Evolutionary conservation across 2,888 invertebrate species (phyloP), one percentile per base, ranked within the genome.

Genomic region (Drosophila neotestacea): DNA sequence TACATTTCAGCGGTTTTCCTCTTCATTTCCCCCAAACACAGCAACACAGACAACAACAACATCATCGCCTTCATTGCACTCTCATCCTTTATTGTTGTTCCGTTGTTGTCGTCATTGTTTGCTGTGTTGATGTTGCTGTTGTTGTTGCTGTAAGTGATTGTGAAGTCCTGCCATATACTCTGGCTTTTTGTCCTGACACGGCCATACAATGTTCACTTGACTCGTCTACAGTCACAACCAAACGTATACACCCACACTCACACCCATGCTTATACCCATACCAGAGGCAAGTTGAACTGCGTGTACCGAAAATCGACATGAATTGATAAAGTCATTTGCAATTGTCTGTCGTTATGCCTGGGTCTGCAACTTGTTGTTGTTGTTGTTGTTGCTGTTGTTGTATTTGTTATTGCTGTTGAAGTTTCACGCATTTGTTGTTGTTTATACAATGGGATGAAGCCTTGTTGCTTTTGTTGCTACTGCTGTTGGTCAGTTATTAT

Each of bases 281-380:
- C 22, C 22, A 62, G 47, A 54, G 56, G 36, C 66, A 58, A 52
- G 70, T 27, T 78, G 78, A 66, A 81, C 81, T 82, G 81, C 69
- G 72, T 81, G 77, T 72, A 77, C 81, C 79, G 81, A 79, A 84
- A 84, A 84, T 85, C 85, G 87, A 85, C 85, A 85, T 85, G 85
- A 85, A 85, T 86, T 85, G 85, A 85, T 85, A 85, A 85, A 85
- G 87, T 87, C 85, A 87, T 85, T 85, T 85, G 85, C 85, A 87
- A 87, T 85, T 85, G 87, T 85, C 83, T 79, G 84, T 86, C 84
- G 83, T 83, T 83, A 85, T 81, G 85, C 79, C 51, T 56, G 50
- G 39, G 39, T 46, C 61, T 60, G 70, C 28, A 39, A 50, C 44
- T 46, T 58, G 55, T 55, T 64, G 32, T 50, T 75, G 38, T 6